A percentile compares a stretch with the other conserved stretches of the same genome.
phyloP scores from a whole-genome alignment of 1,140 invertebrate species.

The Apocrypta bakeri region DNA sequence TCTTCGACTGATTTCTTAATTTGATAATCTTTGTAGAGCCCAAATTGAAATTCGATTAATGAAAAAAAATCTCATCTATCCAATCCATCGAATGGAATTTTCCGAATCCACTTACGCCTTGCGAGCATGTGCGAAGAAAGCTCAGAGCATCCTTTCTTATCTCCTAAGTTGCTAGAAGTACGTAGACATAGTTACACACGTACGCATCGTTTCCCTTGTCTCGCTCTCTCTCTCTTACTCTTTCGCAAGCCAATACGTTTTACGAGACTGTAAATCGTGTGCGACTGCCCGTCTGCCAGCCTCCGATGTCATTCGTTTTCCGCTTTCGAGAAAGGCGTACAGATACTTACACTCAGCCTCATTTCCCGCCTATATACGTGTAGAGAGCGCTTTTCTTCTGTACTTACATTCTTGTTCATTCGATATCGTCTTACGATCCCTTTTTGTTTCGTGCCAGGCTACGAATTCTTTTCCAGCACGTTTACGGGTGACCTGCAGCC shows the following conservation, averaged over 20 bases:
- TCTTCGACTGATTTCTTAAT: no score
- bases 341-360: background rate
- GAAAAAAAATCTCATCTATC: background rate
- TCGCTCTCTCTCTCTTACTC: background rate
- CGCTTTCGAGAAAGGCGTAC: background rate
- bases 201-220: background rate
- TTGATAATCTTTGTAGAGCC: no score
- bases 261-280: constrained; percentile 38
- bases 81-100: background rate
- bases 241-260: constrained; percentile 16
- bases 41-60: no score
- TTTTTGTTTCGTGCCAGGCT: background rate
- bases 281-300: background rate
- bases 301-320: constrained; percentile 23
- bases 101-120: background rate
- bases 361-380: background rate
- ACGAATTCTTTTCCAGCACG: constrained; percentile 28
- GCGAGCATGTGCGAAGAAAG: background rate
- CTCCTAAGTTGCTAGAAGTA: background rate
- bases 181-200: constrained; percentile 1
- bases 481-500: background rate
- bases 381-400: background rate
- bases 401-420: background rate
- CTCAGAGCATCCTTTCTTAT: background rate
- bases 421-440: background rate